Evolutionary conservation across 2,797 vertebrate species (phyloP), one percentile per base, ranked within the genome.

Genomic region (Silurus lanzhouensis): DNA sequence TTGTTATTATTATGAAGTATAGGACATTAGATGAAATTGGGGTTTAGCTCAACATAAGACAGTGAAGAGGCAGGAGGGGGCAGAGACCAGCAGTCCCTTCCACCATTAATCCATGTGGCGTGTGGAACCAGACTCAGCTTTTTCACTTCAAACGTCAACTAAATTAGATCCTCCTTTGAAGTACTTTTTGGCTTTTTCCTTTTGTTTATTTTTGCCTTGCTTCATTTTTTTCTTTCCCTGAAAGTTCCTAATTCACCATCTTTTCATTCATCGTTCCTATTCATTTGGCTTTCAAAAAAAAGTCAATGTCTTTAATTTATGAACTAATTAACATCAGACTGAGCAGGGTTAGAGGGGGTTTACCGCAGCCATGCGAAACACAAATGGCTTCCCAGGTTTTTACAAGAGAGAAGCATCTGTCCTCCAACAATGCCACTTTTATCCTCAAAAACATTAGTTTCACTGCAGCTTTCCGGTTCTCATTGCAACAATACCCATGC

Each of bases 251-350:
- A 87, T 88, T 88, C 84, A 72, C 66, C 55, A 58, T 83, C 86
- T 86, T 87, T 84, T 87, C 82, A 89, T 87, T 89, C 83, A 64
- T 88, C 86, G 81, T 82, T 84, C 52, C 79, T 78, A 86, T 89
- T 89, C 83, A 85, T 86, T 87, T 85, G 68, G 84, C 79, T 83
- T 85, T 85, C 85, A 83, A 88, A 83, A 88, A 87, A 88, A 88
- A 90, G 87, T 86, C 87, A 89, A 83, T 82, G 88, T 89, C 83
- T 87, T 84, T 85, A 88, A 89, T 90, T 90, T 89, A 87, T 90
- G 87, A 90, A 88, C 87, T 88, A 88, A 90, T 90, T 87, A 90
- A 88, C 87, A 89, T 88, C 88, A 90, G 88, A 90, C 75, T 86
- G 81, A 87, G 86, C 70, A 44, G 86, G 78, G 83, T 75, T 87